Evolutionary conservation across 2,797 vertebrate genomes (phyloP).

Genomic region (Eospalax fontanierii): DNA sequence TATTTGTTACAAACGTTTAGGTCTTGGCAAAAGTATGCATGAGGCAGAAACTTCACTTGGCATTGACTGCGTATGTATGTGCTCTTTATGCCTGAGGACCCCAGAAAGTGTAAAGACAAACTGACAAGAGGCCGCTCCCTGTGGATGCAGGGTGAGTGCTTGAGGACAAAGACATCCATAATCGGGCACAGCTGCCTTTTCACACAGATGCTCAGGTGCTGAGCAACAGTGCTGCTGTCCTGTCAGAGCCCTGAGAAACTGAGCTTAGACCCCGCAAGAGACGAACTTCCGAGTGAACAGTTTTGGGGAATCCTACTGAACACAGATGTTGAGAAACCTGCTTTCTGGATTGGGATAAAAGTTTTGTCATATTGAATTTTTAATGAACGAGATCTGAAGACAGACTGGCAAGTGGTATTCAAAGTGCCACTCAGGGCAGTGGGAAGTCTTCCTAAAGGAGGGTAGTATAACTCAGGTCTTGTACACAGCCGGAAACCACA

Average conservation of each 20-base stretch:
- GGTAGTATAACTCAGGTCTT: not conserved
- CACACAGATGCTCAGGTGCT: not conserved
- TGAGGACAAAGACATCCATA: not conserved
- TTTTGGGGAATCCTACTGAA: not conserved
- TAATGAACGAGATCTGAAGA: not conserved
- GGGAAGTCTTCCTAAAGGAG: not conserved
- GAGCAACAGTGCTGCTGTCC: not conserved
- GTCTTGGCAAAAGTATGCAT: not conserved
- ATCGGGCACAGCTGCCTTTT: not conserved
- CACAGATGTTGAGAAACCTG: not conserved
- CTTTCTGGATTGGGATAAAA: conserved; percentile 13
- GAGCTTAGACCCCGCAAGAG: not conserved
- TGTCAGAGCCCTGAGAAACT: not conserved
- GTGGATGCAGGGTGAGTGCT: not conserved
- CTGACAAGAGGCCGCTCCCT: not conserved
- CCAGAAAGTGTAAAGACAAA: not conserved
- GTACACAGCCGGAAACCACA: not conserved
- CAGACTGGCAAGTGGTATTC: not conserved
- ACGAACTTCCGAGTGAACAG: not conserved
- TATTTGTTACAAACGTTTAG: conserved; percentile 10
- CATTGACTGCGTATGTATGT: not conserved
- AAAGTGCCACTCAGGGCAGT: not conserved
- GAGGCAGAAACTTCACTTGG: not conserved
- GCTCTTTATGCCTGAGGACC: not conserved
- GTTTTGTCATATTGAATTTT: not conserved